A percentile compares a stretch with the other conserved stretches of the same genome.
phyloP scores from a whole-genome alignment of 2,113 vertebrate genomes.

The Jacana jacana region DNA sequence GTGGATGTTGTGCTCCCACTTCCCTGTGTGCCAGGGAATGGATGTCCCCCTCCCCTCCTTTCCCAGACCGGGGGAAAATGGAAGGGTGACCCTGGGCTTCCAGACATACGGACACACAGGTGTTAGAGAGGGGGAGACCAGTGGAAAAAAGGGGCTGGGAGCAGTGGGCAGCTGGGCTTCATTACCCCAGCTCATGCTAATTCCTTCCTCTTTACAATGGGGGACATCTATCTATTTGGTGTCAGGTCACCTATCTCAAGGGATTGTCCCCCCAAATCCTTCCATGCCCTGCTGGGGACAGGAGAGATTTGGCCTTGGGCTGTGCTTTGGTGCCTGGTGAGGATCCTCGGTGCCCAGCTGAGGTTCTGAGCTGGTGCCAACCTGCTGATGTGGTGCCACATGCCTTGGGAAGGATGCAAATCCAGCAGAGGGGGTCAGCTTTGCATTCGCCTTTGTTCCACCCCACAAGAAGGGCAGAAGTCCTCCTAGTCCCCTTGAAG shows the following conservation, averaged over 20 bases:
- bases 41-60: background rate
- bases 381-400: accelerated
- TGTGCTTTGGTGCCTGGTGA: background rate
- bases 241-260: background rate
- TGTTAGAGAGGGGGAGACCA: background rate
- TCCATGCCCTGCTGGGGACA: background rate
- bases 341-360: accelerated
- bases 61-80: background rate
- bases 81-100: background rate
- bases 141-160: background rate
- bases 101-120: background rate
- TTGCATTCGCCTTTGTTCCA: background rate
- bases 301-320: background rate
- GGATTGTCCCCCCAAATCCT: background rate
- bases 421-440: background rate
- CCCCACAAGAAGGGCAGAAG: too few species aligned
- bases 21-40: background rate
- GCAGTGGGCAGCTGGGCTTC: background rate
- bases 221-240: background rate
- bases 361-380: background rate
- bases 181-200: background rate
- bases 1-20: background rate
- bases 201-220: background rate
- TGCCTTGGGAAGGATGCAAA: background rate
- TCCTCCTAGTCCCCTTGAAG: background rate